These are phyloP conservation scores for Phylloscopus whistleri DNA, from an alignment of 2,113 vertebrate species.

Conservation along the genomic window DNA sequence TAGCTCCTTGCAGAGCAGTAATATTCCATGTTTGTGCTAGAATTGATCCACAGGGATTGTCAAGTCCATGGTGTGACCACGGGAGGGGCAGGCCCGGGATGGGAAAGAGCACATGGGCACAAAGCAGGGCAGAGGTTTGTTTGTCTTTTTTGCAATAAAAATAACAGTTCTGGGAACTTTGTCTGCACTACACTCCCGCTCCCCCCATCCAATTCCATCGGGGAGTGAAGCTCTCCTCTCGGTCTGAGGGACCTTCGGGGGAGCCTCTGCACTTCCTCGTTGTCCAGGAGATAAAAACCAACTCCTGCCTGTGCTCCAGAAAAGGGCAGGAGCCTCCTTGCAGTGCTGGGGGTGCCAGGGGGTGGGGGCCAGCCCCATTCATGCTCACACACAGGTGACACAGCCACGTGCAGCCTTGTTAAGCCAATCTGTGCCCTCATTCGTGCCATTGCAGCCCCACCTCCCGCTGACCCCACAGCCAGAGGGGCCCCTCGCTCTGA, in stretches of 20 bases:
- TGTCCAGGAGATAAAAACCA: not conserved
- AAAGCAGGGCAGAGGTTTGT: not conserved
- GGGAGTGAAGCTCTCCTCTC: not conserved
- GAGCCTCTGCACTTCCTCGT: not conserved
- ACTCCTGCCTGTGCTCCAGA: accelerated
- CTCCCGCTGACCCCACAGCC: not conserved
- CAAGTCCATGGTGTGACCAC: not conserved
- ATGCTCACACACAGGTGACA: slow-evolving; percentile 80
- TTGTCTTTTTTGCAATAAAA: not conserved
- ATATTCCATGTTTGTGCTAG: not conserved
- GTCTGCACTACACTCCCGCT: not conserved
- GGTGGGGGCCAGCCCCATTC: slow-evolving; percentile 73
- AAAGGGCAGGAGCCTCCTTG: not conserved
- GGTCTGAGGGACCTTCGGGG: not conserved
- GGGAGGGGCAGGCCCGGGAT: not conserved
- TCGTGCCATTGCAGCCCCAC: slow-evolving; percentile 65
- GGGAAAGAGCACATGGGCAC: not conserved
- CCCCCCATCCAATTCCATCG: not conserved
- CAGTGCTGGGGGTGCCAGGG: slow-evolving; percentile 37
- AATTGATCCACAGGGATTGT: not conserved
- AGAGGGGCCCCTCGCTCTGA: slow-evolving; percentile 11
- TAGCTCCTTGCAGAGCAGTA: slow-evolving; percentile 1
- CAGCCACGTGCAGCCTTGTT: slow-evolving; percentile 75
- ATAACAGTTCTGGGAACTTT: not conserved
- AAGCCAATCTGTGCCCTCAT: slow-evolving; percentile 71